phyloP scores from a whole-genome alignment of 1,140 invertebrate species.

The Drosophila parabipectinata region DNA sequence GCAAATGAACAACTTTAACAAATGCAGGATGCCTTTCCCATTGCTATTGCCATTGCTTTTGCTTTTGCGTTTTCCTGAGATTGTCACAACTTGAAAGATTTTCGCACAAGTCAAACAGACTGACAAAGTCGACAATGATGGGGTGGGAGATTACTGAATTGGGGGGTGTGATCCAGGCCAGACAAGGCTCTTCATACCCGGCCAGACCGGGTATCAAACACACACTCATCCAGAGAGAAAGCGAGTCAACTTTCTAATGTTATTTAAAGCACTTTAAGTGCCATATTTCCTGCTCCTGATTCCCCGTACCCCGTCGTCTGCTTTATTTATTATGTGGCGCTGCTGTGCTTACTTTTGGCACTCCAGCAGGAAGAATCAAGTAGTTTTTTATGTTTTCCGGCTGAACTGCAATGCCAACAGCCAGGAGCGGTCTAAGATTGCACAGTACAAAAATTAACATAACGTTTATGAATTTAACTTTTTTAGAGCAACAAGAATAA shows the following conservation, averaged over 20 bases:
- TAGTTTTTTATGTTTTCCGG: conserved; percentile 82
- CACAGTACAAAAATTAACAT: conserved; percentile 17
- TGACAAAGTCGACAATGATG: conserved; percentile 75
- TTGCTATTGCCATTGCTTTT: conserved; percentile 24
- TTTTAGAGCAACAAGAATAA: not conserved
- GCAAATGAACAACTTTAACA: conserved; percentile 81
- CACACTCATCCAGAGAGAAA: conserved; percentile 8
- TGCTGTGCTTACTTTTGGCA: conserved; percentile 80
- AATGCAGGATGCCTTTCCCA: conserved; percentile 52
- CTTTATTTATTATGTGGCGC: conserved; percentile 78
- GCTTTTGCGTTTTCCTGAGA: conserved; percentile 41
- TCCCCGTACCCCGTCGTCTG: conserved; percentile 33
- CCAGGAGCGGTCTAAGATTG: conserved; percentile 40
- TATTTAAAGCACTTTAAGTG: conserved; percentile 82
- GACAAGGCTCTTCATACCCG: conserved; percentile 25
- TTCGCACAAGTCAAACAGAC: conserved; percentile 77
- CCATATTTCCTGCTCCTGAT: conserved; percentile 69
- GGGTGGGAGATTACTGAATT: not conserved
- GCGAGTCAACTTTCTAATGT: conserved; percentile 76
- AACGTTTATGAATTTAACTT: not conserved
- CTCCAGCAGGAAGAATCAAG: conserved; percentile 78
- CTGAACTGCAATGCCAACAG: conserved; percentile 80
- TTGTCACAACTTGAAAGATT: conserved; percentile 78
- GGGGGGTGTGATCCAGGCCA: conserved; percentile 13
- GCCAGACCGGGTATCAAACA: conserved; percentile 30